These are phyloP conservation scores for Pseudococcus longispinus DNA, from an alignment of 2,888 invertebrate species.

Conservation along the genomic window DNA sequence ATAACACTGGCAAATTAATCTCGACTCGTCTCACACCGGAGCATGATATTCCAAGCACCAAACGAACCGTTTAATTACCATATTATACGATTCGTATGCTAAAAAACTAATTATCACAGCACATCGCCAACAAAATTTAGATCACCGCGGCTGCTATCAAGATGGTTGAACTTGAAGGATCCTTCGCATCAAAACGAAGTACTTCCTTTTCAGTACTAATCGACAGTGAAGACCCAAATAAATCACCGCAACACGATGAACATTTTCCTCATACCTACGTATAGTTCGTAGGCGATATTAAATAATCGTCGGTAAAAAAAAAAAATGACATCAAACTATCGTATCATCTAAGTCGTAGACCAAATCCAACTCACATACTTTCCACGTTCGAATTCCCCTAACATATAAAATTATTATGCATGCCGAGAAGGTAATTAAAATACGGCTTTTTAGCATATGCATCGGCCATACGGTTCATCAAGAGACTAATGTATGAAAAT, in stretches of 20 bases:
- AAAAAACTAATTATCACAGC: not conserved
- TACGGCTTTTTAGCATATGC: not conserved
- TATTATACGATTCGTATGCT: not conserved
- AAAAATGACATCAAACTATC: not conserved
- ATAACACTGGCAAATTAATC: not conserved
- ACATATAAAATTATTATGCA: not conserved
- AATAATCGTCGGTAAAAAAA: not conserved
- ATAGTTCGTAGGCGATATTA: not conserved
- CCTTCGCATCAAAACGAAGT: not conserved
- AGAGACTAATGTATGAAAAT: conserved; percentile 11
- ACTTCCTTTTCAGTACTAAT: not conserved
- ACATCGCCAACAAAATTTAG: not conserved
- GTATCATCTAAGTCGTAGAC: not conserved
- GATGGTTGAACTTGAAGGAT: not conserved
- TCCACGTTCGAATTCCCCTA: not conserved
- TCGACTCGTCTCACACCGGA: not conserved
- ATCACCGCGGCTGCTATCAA: not conserved
- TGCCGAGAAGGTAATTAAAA: not conserved
- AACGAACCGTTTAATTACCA: not conserved
- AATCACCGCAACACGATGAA: not conserved
- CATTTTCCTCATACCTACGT: not conserved
- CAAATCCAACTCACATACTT: conserved; percentile 1
- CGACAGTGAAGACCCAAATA: not conserved
- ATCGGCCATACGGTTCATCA: not conserved
- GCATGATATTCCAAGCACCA: not conserved